Evolutionary conservation across 2,113 vertebrate species (phyloP).

Genomic region (Engystomops pustulosus): DNA sequence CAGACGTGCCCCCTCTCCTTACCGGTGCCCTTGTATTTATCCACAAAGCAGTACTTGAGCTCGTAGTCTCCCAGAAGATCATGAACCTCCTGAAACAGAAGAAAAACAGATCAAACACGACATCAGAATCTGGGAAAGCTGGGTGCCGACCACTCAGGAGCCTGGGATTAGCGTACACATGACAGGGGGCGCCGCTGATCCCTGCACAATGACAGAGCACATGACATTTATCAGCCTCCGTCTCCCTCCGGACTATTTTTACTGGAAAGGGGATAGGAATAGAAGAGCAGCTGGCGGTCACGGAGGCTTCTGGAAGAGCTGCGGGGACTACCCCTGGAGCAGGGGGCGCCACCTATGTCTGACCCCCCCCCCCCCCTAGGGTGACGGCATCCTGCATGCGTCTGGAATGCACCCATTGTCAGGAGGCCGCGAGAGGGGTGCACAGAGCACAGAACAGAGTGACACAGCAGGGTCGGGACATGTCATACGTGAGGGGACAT

Average conservation of each 20-base stretch:
- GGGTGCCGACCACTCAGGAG: not conserved
- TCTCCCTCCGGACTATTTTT: not conserved
- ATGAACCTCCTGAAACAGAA: constrained; percentile 84
- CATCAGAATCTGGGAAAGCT: not conserved
- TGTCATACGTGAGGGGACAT: no score
- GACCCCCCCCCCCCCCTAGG: not conserved
- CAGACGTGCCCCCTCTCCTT: constrained; percentile 56
- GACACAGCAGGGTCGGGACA: not conserved
- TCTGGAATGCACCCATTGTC: constrained; percentile 50
- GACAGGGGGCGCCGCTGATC: not conserved
- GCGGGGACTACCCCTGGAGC: not conserved
- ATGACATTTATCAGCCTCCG: not conserved
- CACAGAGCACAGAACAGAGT: not conserved
- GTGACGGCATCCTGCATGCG: constrained; percentile 12
- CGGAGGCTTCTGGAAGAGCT: not conserved
- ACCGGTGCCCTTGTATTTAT: constrained; percentile 96
- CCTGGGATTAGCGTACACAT: no score
- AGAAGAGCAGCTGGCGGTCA: constrained; percentile 4
- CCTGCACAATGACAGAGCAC: no score
- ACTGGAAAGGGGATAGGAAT: not conserved
- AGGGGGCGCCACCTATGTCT: not conserved
- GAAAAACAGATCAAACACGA: not conserved
- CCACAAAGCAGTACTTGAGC: constrained; percentile 95
- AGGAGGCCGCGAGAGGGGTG: constrained; percentile 38
- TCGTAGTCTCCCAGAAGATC: constrained; percentile 88